These are phyloP conservation scores for Herpailurus yagouaroundi DNA, from an alignment of 2,113 vertebrate genomes.

Conservation along the genomic window DNA sequence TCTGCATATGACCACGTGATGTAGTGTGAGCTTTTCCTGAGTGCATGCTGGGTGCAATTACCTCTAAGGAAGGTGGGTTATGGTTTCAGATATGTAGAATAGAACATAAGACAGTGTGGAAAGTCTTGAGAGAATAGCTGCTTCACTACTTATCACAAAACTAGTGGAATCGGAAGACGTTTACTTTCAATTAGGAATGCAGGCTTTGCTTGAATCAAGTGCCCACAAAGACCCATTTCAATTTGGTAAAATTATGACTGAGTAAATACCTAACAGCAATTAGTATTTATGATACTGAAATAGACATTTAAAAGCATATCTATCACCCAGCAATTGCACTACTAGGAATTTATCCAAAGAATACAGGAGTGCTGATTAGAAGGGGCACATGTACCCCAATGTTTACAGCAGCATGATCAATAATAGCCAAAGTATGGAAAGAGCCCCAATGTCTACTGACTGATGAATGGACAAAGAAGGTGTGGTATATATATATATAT, in stretches of 20 bases:
- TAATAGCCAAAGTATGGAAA: too few species aligned
- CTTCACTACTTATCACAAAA: neutral
- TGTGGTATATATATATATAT: too few species aligned
- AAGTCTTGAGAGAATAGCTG: neutral
- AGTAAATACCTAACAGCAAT: neutral
- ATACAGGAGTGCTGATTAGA: too few species aligned
- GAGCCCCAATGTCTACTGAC: too few species aligned
- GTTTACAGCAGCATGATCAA: too few species aligned
- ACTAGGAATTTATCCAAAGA: too few species aligned
- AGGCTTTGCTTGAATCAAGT: neutral
- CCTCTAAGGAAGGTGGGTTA: neutral
- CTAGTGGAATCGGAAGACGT: neutral
- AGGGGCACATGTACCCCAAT: too few species aligned
- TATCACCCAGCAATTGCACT: neutral
- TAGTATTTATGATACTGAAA: neutral
- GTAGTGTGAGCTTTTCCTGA: neutral
- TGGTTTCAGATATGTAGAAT: neutral
- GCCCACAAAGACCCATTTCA: slow-evolving; percentile 5
- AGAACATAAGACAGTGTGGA: neutral
- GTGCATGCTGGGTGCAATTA: neutral
- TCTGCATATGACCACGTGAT: neutral
- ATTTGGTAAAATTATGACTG: neutral
- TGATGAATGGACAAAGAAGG: too few species aligned
- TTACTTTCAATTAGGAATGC: neutral
- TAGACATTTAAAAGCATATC: neutral